Percentiles rank a stretch among this genome's conserved stretches.
phyloP scores from a whole-genome alignment of 2,888 invertebrate genomes.

The Lasiommata megera region DNA sequence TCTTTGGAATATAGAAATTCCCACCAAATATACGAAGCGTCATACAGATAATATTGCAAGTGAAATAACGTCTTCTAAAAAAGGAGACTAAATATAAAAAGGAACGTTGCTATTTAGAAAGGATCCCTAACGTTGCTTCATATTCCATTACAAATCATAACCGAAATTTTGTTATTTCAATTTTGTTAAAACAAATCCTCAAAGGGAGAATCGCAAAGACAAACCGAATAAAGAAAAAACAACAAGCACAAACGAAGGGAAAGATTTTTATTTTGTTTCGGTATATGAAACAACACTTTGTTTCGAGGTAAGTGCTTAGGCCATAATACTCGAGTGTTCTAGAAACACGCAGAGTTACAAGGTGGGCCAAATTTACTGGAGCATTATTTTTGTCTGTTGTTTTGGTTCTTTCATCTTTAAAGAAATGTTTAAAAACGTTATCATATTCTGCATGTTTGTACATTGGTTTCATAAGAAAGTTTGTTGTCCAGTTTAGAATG shows the following conservation, averaged over 20 bases:
- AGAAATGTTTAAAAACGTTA: background rate
- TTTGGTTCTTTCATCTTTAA: background rate
- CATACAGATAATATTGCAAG: too few species aligned
- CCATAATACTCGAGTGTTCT: constrained; percentile 31
- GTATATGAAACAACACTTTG: constrained; percentile 36
- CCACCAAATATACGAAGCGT: too few species aligned
- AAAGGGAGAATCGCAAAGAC: constrained; percentile 20
- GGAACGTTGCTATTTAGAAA: background rate
- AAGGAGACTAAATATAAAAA: too few species aligned
- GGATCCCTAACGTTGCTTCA: background rate
- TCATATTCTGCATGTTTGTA: too few species aligned
- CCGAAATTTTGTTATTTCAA: constrained; percentile 3
- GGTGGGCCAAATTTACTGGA: constrained; percentile 2
- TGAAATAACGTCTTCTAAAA: too few species aligned
- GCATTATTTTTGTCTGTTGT: background rate
- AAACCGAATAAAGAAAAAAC: constrained; percentile 22
- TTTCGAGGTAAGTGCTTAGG: constrained; percentile 34
- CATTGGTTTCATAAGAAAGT: too few species aligned
- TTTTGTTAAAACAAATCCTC: background rate
- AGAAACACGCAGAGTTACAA: constrained; percentile 18
- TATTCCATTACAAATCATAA: background rate
- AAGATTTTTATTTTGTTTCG: constrained; percentile 30
- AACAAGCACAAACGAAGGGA: constrained; percentile 21
- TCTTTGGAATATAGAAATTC: too few species aligned
- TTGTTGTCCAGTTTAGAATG: too few species aligned